Evolutionary conservation across 2,113 vertebrate species (phyloP).

Genomic region (Ageneiosus marmoratus): DNA sequence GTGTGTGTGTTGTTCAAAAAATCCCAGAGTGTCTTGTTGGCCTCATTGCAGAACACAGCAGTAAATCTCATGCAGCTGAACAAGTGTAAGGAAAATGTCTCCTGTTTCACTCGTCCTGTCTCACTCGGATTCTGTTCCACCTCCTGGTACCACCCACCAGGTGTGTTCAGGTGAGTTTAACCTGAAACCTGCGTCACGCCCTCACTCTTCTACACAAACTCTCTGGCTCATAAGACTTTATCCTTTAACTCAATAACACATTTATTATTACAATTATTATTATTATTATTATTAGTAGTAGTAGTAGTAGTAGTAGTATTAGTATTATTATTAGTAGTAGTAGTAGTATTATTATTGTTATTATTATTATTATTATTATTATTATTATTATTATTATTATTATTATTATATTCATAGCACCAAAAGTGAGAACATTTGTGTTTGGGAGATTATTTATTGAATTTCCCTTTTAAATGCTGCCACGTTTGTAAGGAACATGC

Average conservation of each 20-base stretch:
- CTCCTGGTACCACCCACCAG: conserved; percentile 3
- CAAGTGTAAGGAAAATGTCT: background rate
- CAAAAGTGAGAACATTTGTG: background rate
- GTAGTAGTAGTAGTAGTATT: too few species aligned
- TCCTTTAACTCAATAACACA: background rate
- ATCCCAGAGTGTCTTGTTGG: background rate
- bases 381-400: background rate
- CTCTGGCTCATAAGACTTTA: background rate
- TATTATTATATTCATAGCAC: background rate
- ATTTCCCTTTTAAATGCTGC: too few species aligned
- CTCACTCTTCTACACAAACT: background rate
- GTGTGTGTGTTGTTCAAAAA: conserved; percentile 13
- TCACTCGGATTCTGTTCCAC: conserved; percentile 23
- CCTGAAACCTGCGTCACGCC: conserved; percentile 57
- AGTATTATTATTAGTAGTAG: too few species aligned
- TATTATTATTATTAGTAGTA: too few species aligned
- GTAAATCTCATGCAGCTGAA: background rate
- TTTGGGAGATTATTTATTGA: too few species aligned
- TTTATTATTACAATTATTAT: background rate
- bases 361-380: background rate
- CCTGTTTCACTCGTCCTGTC: background rate
- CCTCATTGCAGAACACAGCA: background rate
- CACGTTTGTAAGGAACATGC: too few species aligned
- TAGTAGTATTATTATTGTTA: too few species aligned
- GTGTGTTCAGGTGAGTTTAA: conserved; percentile 46